phyloP scores from a whole-genome alignment of 2,888 invertebrate genomes.

The Petrophora chlorosata region DNA sequence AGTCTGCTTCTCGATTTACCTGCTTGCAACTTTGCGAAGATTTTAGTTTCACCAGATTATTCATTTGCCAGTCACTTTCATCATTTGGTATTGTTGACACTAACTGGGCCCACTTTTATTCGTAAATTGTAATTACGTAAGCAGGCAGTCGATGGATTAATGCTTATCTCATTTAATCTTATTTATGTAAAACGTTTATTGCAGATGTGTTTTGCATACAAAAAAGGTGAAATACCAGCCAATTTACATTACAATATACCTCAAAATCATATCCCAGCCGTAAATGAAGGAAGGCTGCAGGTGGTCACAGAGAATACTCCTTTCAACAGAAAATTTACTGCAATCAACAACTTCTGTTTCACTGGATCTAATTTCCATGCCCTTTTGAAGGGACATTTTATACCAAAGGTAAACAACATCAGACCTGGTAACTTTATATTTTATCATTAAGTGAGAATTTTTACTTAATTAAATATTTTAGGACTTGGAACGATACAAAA shows the following conservation, averaged over 20 bases:
- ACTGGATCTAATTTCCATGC: constrained; percentile 49
- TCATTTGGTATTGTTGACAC: too few species aligned
- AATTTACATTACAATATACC: constrained; percentile 54
- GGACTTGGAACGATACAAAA: constrained; percentile 48
- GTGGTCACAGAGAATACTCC: constrained; percentile 46
- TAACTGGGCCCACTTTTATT: too few species aligned
- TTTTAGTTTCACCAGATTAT: too few species aligned
- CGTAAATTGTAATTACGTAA: too few species aligned
- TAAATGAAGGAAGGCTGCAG: constrained; percentile 47
- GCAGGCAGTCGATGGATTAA: too few species aligned
- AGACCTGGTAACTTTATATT: not conserved
- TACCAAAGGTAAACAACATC: constrained; percentile 44
- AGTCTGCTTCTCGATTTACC: too few species aligned
- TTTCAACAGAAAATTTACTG: constrained; percentile 50
- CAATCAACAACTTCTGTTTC: constrained; percentile 50
- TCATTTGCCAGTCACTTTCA: too few species aligned
- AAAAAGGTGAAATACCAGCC: constrained; percentile 50
- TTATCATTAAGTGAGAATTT: not conserved
- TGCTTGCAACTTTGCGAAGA: too few species aligned
- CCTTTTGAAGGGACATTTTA: constrained; percentile 52
- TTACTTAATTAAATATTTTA: constrained; percentile 24
- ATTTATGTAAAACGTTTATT: too few species aligned
- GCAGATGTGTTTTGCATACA: constrained; percentile 55
- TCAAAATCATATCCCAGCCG: constrained; percentile 39
- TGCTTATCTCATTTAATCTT: too few species aligned